Percentiles rank a stretch among this genome's conserved stretches.
Evolutionary conservation across 2,113 vertebrate genomes (phyloP).

Genomic region (Struthio camelus): DNA sequence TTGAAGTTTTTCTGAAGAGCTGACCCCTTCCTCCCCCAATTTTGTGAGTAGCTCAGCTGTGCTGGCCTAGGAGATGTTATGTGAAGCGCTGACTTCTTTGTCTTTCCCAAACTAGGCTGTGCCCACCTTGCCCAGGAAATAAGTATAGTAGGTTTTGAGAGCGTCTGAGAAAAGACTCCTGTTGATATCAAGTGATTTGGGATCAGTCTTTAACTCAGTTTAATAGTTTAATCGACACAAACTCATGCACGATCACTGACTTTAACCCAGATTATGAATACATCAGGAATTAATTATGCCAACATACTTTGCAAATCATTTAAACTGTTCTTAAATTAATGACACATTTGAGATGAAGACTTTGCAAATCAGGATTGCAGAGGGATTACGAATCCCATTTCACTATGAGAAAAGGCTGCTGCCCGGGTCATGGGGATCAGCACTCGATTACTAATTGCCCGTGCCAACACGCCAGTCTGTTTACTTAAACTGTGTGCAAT

Average conservation of each 20-base stretch:
- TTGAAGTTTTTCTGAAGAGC: background rate
- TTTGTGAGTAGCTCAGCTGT: background rate
- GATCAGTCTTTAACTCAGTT: background rate
- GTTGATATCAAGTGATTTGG: background rate
- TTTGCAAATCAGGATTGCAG: background rate
- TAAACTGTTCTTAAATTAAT: slow-evolving; percentile 2
- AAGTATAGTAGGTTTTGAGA: background rate
- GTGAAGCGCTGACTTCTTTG: background rate
- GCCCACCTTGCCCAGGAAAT: background rate
- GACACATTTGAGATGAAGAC: background rate
- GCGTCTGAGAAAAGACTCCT: background rate
- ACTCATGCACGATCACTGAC: background rate
- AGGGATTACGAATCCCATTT: background rate
- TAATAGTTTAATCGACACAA: background rate
- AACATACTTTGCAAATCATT: background rate
- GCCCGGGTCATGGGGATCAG: background rate
- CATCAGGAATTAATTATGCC: background rate
- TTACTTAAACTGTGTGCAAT: background rate
- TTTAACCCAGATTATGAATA: background rate
- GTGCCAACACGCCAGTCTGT: background rate
- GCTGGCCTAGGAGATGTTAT: background rate
- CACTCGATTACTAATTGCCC: background rate
- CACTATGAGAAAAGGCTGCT: background rate
- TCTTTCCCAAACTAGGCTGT: background rate
- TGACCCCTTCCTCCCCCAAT: background rate